Conservation (phyloP, 2,888 invertebrate genomes). For the Blera fallax region DNA sequence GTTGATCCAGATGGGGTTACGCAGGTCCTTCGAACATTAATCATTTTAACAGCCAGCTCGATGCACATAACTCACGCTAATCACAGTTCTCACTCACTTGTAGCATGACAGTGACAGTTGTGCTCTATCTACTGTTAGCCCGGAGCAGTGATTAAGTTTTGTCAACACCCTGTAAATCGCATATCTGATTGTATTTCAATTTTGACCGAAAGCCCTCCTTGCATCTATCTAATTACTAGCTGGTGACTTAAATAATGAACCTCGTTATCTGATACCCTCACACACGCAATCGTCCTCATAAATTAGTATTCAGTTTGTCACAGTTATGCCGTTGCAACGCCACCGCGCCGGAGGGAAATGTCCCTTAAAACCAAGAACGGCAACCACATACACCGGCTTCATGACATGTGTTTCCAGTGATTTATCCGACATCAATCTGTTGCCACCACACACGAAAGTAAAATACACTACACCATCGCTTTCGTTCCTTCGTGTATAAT, state of each 20-base stretch:
- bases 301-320: conserved; percentile 54
- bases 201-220: background rate
- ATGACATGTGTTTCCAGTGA: conserved; percentile 23
- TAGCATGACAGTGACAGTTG: no score
- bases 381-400: background rate
- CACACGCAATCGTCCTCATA: conserved; percentile 34
- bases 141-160: background rate
- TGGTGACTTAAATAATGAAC: conserved; percentile 35
- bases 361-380: background rate
- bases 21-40: no score
- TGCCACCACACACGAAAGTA: conserved; percentile 32
- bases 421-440: conserved; percentile 56
- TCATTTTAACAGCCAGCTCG: no score
- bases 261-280: conserved; percentile 23
- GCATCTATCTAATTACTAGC: conserved; percentile 31
- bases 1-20: no score
- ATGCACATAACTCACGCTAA: no score
- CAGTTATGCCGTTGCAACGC: background rate
- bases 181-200: conserved; percentile 46
- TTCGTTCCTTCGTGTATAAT: conserved; percentile 29
- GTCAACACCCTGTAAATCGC: conserved; percentile 12
- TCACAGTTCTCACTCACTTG: no score
- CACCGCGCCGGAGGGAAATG: background rate
- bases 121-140: no score
- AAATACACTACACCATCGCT: background rate